Base-by-base conservation (phyloP, 2,888 invertebrate genomes). In the Bellardia pandia region DNA sequence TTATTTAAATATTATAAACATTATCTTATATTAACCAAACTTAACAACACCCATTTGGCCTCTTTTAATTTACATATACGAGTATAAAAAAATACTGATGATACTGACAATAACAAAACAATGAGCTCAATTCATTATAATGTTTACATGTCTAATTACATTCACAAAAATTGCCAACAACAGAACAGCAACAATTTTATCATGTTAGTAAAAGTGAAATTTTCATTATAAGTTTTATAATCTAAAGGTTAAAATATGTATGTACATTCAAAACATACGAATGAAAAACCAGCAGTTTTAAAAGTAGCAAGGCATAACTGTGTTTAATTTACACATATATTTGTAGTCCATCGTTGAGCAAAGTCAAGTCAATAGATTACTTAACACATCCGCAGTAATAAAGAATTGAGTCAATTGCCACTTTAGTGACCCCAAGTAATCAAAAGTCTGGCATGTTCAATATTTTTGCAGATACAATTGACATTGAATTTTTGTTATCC, bases 171-270 rank as follows among this genome's bases (percentile, higher is more conserved):
- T 51, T 68, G 60, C 51, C 40, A 75, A 60, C 68, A 76, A 62
- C 42, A 23, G 37, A n/a, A 8, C 8, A 42, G 30, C n/a, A 71
- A 40, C 37, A 40, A 5, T 68, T 53, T 75, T 64, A 56, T 37
- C 48, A 84, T 76, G 74, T 81, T 81, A 84, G 74, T 77, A 77
- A 81, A 87, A 84, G 86, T 87, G 86, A 87, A 87, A 87, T 84
- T 87, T 83, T 5, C 71, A 71, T 77, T 53, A 60, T 60, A 23
- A 60, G 4, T n/a, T 53, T 53, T 33, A 45, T 13, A 45, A 68
- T 6, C 72, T 42, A 60, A 60, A 79, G 68, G 84, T 74, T 79
- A 85, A 23, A 23, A 23, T 23, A 23, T 23, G 23, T 23, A 23
- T 23, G 23, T 23, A 23, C 1, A 66, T 60, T 72, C 13, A 78